Evolutionary conservation across 2,113 vertebrate species (phyloP).

Genomic region (Formicarius rufipectus): DNA sequence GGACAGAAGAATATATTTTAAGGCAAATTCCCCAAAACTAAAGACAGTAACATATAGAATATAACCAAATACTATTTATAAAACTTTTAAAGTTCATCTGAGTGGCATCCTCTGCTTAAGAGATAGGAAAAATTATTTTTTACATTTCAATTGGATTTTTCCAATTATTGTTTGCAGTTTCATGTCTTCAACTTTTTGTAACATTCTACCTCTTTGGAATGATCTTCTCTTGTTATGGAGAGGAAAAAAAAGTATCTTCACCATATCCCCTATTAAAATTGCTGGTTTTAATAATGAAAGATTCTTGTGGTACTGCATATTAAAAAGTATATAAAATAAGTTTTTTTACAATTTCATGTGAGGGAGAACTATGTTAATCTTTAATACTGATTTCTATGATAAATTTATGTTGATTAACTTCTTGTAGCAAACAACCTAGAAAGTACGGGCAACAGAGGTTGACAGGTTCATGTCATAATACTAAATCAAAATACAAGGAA

Average conservation of each 20-base stretch:
- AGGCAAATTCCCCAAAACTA: neutral
- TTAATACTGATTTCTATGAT: neutral
- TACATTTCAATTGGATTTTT: neutral
- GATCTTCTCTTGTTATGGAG: neutral
- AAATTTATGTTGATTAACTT: neutral
- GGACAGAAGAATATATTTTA: neutral
- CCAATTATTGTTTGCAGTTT: neutral
- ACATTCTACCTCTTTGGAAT: neutral
- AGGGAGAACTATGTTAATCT: neutral
- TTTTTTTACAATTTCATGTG: neutral
- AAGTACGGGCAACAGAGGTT: neutral
- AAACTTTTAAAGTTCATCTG: neutral
- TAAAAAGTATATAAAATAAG: neutral
- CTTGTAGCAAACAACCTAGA: neutral
- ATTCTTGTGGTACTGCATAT: neutral
- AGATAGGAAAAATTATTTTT: neutral
- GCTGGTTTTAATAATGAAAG: neutral
- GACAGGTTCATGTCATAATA: neutral
- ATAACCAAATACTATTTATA: neutral
- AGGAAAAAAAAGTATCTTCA: neutral
- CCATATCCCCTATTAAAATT: neutral
- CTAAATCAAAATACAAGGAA: neutral
- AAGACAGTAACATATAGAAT: neutral
- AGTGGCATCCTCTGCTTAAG: neutral
- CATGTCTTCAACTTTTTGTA: neutral